phyloP scores from a whole-genome alignment of 2,113 vertebrate genomes.

The Anolis sagrei region DNA sequence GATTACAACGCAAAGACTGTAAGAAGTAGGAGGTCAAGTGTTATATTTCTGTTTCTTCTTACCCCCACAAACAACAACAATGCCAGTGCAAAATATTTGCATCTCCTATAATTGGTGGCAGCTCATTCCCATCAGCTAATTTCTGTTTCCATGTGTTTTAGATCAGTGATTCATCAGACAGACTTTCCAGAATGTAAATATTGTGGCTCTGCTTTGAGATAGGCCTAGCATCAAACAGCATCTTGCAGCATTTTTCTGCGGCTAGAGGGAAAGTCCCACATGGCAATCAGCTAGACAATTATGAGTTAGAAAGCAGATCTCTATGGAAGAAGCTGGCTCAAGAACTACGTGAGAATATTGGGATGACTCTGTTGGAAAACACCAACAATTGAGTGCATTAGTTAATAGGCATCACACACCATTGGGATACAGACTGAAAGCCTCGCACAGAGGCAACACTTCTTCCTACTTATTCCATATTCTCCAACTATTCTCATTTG shows the following conservation, averaged over 20 bases:
- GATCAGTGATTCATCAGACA: slow-evolving; percentile 33
- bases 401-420: neutral
- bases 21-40: neutral
- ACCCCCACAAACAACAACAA: neutral
- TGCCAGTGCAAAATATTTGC: slow-evolving; percentile 4
- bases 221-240: slow-evolving; percentile 15
- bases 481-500: too few relatives aligned
- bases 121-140: slow-evolving; percentile 29
- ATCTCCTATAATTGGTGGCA: slow-evolving; percentile 2
- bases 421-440: neutral
- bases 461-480: too few relatives aligned
- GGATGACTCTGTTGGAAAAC: neutral
- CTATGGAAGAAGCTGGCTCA: neutral
- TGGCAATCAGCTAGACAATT: neutral
- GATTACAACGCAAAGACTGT: neutral
- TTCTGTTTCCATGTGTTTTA: slow-evolving; percentile 36
- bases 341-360: neutral
- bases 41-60: neutral
- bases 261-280: neutral
- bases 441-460: neutral
- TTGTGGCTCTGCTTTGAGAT: slow-evolving; percentile 22
- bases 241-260: slow-evolving; percentile 18
- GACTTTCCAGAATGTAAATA: slow-evolving; percentile 21
- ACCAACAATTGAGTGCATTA: too few relatives aligned
- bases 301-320: neutral